phyloP scores from a whole-genome alignment of 2,113 vertebrate species.

The Petaurus breviceps region DNA sequence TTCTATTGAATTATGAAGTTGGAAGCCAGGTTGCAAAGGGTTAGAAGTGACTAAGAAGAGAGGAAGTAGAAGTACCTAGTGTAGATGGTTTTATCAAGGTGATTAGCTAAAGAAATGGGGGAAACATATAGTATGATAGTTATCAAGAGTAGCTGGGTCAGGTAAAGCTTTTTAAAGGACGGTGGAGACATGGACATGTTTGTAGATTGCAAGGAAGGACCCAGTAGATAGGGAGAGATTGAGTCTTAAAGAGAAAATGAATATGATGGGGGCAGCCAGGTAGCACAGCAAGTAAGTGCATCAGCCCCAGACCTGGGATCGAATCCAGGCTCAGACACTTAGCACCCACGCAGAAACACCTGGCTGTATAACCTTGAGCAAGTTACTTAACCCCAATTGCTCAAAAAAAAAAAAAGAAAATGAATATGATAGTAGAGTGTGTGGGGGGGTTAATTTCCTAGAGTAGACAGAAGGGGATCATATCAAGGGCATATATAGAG shows the following conservation, averaged over 20 bases:
- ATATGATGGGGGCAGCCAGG: too few relatives aligned
- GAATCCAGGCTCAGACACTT: too few relatives aligned
- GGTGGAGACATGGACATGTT: not conserved
- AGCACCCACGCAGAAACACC: too few relatives aligned
- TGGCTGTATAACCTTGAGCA: too few relatives aligned
- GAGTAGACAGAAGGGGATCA: too few relatives aligned
- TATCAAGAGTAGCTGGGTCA: not conserved
- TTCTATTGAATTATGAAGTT: not conserved
- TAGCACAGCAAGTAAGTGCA: too few relatives aligned
- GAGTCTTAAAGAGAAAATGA: not conserved
- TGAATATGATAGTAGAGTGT: not conserved
- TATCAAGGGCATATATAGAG: not conserved
- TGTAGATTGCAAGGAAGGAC: not conserved
- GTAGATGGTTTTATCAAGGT: not conserved
- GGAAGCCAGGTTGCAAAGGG: not conserved
- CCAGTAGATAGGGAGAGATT: not conserved
- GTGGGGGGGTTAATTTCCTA: not conserved
- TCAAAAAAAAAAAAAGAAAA: too few relatives aligned
- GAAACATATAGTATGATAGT: not conserved
- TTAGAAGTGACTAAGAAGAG: not conserved
- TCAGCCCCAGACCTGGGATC: too few relatives aligned
- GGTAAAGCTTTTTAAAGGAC: not conserved
- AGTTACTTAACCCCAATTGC: too few relatives aligned
- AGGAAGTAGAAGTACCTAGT: not conserved
- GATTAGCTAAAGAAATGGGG: not conserved